Percentiles rank a stretch among this genome's conserved stretches.
phyloP scores from a whole-genome alignment of 2,113 vertebrate species.

The Natator depressus region DNA sequence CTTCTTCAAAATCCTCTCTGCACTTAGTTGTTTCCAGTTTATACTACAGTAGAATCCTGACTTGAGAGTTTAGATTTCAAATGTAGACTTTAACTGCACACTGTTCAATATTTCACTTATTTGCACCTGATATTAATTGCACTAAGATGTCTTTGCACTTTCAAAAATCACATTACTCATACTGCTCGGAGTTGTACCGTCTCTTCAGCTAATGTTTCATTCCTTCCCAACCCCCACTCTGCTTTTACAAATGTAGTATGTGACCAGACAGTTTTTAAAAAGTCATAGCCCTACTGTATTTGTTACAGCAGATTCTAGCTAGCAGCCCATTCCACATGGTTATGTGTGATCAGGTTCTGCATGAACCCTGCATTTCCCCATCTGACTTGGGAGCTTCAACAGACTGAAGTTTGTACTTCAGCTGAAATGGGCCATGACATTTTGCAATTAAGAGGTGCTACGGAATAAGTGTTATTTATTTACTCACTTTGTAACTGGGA shows the following conservation, averaged over 20 bases:
- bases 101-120: background rate
- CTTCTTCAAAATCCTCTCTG: background rate
- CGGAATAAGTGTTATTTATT: conserved; percentile 48
- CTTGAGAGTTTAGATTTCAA: background rate
- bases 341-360: background rate
- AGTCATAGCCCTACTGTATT: background rate
- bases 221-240: background rate
- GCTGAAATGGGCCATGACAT: background rate
- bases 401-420: accelerated
- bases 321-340: background rate
- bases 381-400: background rate
- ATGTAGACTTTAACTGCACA: background rate
- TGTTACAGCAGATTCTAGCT: background rate
- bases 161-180: background rate
- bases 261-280: background rate
- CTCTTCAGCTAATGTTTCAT: background rate
- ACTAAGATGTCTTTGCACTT: accelerated
- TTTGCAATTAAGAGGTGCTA: background rate
- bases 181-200: background rate
- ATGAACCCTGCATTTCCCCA: background rate
- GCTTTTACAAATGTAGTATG: background rate
- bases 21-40: background rate
- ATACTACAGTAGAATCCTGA: accelerated
- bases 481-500: background rate
- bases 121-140: accelerated